Conservation (phyloP, 1,140 invertebrate genomes). For the Dryas iulia region DNA sequence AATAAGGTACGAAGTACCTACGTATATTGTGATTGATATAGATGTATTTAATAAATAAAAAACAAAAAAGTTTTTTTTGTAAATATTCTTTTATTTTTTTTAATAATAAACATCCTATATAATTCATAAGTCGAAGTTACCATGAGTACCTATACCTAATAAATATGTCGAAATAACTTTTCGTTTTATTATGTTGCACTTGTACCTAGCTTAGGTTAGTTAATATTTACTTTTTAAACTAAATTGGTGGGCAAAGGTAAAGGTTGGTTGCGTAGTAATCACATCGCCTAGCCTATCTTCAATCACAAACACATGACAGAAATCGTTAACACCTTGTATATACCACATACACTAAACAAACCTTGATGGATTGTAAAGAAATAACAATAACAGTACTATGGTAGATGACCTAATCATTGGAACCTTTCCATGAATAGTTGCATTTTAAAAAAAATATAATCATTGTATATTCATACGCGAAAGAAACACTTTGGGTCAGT, state of each 20-base stretch:
- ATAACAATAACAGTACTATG: not conserved
- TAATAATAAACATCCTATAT: too few species aligned
- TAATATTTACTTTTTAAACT: not conserved
- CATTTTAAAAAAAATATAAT: too few species aligned
- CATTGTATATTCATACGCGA: too few species aligned
- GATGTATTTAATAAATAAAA: too few species aligned
- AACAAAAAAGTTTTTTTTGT: too few species aligned
- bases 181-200: not conserved
- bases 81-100: too few species aligned
- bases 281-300: not conserved
- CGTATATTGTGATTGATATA: too few species aligned
- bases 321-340: not conserved
- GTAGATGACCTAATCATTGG: not conserved
- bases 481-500: too few species aligned
- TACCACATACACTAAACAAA: not conserved
- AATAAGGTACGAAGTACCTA: too few species aligned
- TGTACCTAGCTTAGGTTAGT: not conserved
- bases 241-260: not conserved
- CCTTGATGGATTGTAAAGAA: not conserved
- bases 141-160: not conserved
- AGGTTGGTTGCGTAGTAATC: not conserved
- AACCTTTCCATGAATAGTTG: too few species aligned
- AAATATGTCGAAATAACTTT: not conserved
- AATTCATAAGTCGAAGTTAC: not conserved
- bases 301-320: not conserved